Conservation (phyloP, 2,797 vertebrate species). For the Paratrypauchen microcephalus region DNA sequence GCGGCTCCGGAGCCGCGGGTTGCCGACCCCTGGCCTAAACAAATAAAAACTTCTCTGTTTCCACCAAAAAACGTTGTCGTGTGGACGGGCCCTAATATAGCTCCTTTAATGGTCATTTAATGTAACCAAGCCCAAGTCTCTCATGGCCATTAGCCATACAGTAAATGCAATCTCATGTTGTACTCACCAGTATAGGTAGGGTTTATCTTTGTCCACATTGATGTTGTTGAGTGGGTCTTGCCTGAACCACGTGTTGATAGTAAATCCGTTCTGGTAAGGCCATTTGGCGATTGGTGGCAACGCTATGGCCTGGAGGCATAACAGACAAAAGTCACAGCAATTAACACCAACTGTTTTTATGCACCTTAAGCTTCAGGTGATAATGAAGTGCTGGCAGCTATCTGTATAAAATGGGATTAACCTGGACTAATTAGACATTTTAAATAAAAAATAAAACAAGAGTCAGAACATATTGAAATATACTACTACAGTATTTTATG, state of each 20-base stretch:
- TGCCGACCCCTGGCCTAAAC: too few species aligned
- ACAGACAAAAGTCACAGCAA: conserved; percentile 19
- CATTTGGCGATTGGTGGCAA: conserved; percentile 99
- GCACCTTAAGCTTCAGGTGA: conserved; percentile 9
- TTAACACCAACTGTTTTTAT: background rate
- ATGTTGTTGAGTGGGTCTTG: conserved; percentile 99
- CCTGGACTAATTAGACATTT: background rate
- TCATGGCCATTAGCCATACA: background rate
- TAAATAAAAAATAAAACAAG: background rate
- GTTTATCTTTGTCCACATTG: conserved; percentile 99
- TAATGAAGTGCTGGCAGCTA: conserved; percentile 27
- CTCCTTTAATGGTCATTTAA: too few species aligned
- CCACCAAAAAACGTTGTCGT: too few species aligned
- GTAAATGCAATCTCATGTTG: background rate
- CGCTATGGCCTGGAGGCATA: conserved; percentile 87
- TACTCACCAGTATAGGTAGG: conserved; percentile 98
- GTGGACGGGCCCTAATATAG: too few species aligned
- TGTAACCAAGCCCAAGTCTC: too few species aligned
- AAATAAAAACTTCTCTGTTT: too few species aligned
- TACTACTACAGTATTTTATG: too few species aligned
- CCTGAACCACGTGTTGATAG: conserved; percentile 99
- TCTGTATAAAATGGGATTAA: conserved; percentile 10
- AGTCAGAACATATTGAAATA: too few species aligned
- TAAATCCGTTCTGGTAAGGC: conserved; percentile 99
- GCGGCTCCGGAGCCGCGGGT: too few species aligned